Evolutionary conservation across 2,888 invertebrate species (phyloP), one percentile per base, ranked within the genome.

Genomic region (Napeogenes sylphis): DNA sequence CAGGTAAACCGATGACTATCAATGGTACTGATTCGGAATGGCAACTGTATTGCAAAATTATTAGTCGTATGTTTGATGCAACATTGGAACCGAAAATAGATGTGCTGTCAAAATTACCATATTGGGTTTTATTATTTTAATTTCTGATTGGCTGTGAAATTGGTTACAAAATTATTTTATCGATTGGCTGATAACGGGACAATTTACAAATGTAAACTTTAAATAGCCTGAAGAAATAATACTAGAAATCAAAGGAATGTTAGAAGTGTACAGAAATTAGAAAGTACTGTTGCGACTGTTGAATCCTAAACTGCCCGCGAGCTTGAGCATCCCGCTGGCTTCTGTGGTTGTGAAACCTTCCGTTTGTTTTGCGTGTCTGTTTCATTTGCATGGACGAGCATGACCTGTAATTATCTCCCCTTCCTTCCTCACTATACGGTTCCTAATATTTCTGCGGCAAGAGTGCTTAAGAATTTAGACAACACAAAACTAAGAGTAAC

Each of bases 1-100:
- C 95, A 95, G 95, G 95, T 95, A 95, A 95, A 94, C 93, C 93
- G 82, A 78, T 80, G 66, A 84, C 75, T 82, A 81, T 82, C 79
- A 81, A 84, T 85, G 80, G 82, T 85, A 84, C 84, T 84, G 78
- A 86, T 75, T 85, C 84, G 85, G 88, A 90, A 90, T 90, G 90
- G 83, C 85, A 88, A 86, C 74, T 87, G 87, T 85, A 89, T 85
- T 84, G 85, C 87, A 79, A 88, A 86, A 88, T 84, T 79, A 77
- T 87, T 90, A 90, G 90, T 80, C 83, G 86, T 89, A 88, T 90
- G 77, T 73, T 73, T 74, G 71, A 70, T 77, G 86, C 83, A 80
- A 83, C 71, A 73, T 72, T 80, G 77, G 73, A 76, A 75, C 75
- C 70, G 73, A 75, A 51, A 51, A 79, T 88, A 87, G 86, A 80